Percentiles rank a stretch among this genome's conserved stretches.
phyloP scores from a whole-genome alignment of 2,888 invertebrate species.

The Agapostemon virescens region DNA sequence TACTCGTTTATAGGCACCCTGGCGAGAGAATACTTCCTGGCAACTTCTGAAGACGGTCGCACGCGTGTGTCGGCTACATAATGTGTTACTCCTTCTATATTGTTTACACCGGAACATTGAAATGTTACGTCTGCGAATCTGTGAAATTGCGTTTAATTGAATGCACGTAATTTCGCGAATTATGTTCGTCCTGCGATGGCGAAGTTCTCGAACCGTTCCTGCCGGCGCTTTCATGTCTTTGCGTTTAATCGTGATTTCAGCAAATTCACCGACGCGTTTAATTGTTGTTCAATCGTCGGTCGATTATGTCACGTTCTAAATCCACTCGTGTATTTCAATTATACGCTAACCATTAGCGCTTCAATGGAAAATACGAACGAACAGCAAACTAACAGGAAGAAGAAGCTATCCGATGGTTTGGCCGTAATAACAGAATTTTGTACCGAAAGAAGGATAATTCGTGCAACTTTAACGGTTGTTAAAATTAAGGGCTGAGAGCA shows the following conservation, averaged over 20 bases:
- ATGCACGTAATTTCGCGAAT: neutral
- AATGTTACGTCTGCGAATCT: neutral
- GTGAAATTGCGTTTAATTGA: neutral
- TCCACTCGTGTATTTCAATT: neutral
- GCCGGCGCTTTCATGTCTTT: neutral
- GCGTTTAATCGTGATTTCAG: neutral
- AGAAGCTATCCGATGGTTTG: too few species aligned
- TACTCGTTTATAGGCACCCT: conserved; percentile 37
- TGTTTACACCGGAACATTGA: conserved; percentile 22
- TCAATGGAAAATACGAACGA: neutral
- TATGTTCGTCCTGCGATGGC: neutral
- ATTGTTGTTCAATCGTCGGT: neutral
- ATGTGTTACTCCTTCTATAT: conserved; percentile 32
- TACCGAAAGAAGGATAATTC: too few species aligned
- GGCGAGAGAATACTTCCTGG: conserved; percentile 26
- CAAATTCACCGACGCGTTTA: neutral
- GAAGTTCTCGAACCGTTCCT: neutral
- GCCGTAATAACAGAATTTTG: too few species aligned
- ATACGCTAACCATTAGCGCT: neutral
- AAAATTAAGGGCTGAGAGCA: too few species aligned
- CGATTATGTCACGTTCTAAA: neutral
- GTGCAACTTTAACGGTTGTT: too few species aligned
- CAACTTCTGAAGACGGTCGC: conserved; percentile 24
- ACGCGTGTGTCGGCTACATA: conserved; percentile 10
- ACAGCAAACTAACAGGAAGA: too few species aligned